Base-by-base conservation (phyloP, 1,140 invertebrate genomes). In the Parasteatoda tepidariorum region DNA sequence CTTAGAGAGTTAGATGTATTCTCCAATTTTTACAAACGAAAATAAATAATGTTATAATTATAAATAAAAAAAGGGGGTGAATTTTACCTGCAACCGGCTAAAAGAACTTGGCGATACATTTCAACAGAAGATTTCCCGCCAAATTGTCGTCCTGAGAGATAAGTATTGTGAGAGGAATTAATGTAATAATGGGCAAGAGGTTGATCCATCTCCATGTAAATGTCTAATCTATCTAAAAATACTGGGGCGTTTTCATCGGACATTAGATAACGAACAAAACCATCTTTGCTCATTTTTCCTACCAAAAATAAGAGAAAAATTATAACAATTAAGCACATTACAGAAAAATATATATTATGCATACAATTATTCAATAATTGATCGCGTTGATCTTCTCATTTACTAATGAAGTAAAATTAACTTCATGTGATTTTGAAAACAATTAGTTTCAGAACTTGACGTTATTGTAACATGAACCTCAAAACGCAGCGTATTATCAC, bases 191-290 rank as follows among this genome's bases (percentile, higher is more conserved):
- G 98, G 34, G 95, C 92, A 22, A 99, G 88, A 0, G 98, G 97
- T 88, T 99, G 97, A 88, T 99, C 97, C 98, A 99, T 99, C 86
- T 99, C 97, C 88, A 93, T 98, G 88, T 99, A 99, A 85, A 97
- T 94, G 87, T 99, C 98, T 62, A 99, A 91, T 26, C 97, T 92
- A 90, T 99, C 98, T 61, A 99, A 91, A 90, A 99, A 99, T 64
- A 99, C 98, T 0, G 98, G 98, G 0, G 98, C 96, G 90, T 99
- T 99, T 89, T 99, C 98, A 90, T 99, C 98, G 0, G 97, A 99
- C 97, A 99, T 99, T 62, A 99, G 91, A 90, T 99, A 99, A 62
- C 97, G 93, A 89, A 98, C 96, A 84, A 99, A 93, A 31, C 97
- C 98, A 89, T 99, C 97, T 89, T 98, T 94, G 59, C 95, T 96